Evolutionary conservation across 2,888 invertebrate species (phyloP), one percentile per base, ranked within the genome.

Genomic region (Saturnia pavonia): DNA sequence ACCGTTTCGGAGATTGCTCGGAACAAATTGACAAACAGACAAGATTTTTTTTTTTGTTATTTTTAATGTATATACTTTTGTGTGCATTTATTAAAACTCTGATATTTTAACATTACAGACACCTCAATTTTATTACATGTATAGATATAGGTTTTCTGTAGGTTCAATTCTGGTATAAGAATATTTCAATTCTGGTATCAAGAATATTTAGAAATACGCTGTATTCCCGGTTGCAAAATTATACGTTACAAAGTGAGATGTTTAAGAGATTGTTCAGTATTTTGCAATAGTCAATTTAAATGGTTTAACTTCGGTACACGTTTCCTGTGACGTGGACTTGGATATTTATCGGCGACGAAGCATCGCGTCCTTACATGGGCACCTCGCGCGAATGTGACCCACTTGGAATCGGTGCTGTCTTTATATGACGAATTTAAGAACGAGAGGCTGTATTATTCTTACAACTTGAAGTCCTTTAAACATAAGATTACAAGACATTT

Each of bases 321-420:
- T 69, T 84, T 89, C 89, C 89, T 84, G 88, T 88, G 89, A 90
- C 89, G 88, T 89, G 84, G 89, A 90, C 89, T 88, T 89, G 84
- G 87, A 84, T 90, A 90, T 90, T 90, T 91, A 90, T 89, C 83
- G 88, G 86, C 86, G 90, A 85, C 78, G 82, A 88, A 87, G 88
- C 90, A 87, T 82, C 83, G 85, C 88, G 87, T 88, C 86, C 86
- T 84, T 86, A 90, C 89, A 88, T 83, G 84, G 87, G 85, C 84
- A 84, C 84, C 87, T 86, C 85, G 86, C 89, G 90, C 89, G 88
- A 91, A 87, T 92, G 91, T 92, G 91, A 91, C 91, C 91, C 80
- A 91, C 78, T 89, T 91, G 87, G 77, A 71, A 71, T 72, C 75
- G 71, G 81, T 84, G 78, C 87, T 74, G 85, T 11, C 72, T 78